Evolutionary conservation across 2,888 invertebrate species (phyloP).

Genomic region (Lottia scabra): DNA sequence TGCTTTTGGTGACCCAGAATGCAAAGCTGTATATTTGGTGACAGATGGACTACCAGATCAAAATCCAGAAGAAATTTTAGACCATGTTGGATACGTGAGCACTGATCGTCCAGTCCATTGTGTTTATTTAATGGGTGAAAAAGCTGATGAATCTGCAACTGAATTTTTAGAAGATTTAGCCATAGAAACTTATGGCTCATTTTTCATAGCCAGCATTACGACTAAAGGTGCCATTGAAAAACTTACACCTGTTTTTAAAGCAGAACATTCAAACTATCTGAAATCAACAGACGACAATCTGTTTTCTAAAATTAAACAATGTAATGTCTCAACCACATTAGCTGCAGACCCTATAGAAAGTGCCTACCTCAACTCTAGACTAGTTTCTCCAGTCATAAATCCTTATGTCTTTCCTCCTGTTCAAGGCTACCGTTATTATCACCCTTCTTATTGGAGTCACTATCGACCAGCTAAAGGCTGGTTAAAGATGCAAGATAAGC

Average conservation of each 20-base stretch:
- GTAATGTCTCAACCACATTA: conserved; percentile 56
- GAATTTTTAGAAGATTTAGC: conserved; percentile 66
- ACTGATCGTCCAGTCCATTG: conserved; percentile 64
- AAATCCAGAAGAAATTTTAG: conserved; percentile 62
- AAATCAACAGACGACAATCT: conserved; percentile 59
- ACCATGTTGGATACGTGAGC: conserved; percentile 53
- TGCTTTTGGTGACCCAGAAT: conserved; percentile 58
- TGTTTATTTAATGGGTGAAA: conserved; percentile 58
- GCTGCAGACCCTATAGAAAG: conserved; percentile 54
- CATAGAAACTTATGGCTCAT: conserved; percentile 65
- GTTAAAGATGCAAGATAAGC: conserved; percentile 53
- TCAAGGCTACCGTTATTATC: conserved; percentile 45
- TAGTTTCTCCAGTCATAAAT: conserved; percentile 26
- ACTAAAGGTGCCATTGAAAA: conserved; percentile 63
- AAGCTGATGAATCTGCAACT: conserved; percentile 52
- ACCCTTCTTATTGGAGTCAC: conserved; percentile 55
- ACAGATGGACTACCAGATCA: conserved; percentile 68
- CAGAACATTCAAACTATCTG: conserved; percentile 56
- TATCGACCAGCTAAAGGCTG: conserved; percentile 58
- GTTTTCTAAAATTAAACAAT: conserved; percentile 48
- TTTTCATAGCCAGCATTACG: conserved; percentile 60
- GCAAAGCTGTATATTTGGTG: conserved; percentile 65
- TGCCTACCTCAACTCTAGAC: conserved; percentile 22
- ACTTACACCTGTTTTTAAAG: conserved; percentile 61
- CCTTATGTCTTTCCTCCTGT: conserved; percentile 35